Conservation (phyloP, 1,140 invertebrate genomes). For the Drosophila biarmipes region DNA sequence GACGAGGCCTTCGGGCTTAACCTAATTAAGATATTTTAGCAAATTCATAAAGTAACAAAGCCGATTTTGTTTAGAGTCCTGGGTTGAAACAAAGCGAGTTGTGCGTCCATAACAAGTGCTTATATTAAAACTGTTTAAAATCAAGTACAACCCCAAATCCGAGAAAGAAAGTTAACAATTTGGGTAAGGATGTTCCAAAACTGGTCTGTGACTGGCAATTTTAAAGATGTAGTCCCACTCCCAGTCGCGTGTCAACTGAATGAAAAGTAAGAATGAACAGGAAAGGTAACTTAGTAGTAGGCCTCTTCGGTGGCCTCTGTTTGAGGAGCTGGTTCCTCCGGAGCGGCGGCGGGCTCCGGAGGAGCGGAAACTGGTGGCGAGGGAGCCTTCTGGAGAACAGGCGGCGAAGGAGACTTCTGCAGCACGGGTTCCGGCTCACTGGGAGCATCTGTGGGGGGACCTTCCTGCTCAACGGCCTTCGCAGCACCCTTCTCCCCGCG, state of each 20-base stretch:
- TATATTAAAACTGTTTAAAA: too few species aligned
- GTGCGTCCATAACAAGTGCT: conserved; percentile 3
- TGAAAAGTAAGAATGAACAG: conserved; percentile 38
- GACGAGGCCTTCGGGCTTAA: background rate
- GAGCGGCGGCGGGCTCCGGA: background rate
- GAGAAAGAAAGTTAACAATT: background rate
- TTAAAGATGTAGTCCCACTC: conserved; percentile 3
- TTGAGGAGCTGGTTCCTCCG: conserved; percentile 42
- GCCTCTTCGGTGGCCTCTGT: conserved; percentile 65
- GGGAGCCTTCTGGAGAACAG: conserved; percentile 15
- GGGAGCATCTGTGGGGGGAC: background rate
- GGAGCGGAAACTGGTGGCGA: background rate
- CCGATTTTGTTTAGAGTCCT: conserved; percentile 25
- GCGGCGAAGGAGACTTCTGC: conserved; percentile 7
- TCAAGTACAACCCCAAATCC: background rate
- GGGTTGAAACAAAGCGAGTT: conserved; percentile 40
- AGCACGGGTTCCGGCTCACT: conserved; percentile 43
- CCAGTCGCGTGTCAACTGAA: conserved; percentile 19
- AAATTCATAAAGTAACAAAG: conserved; percentile 48
- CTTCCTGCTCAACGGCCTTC: conserved; percentile 16
- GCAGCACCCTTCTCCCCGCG: conserved; percentile 20
- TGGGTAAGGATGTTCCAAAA: background rate
- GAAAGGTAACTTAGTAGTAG: conserved; percentile 54
- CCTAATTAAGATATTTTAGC: conserved; percentile 37
- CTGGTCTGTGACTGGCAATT: conserved; percentile 44